Evolutionary conservation across 2,797 vertebrate genomes (phyloP), one percentile per base, ranked within the genome.

Genomic region (Hyperoplus lanceolatus): DNA sequence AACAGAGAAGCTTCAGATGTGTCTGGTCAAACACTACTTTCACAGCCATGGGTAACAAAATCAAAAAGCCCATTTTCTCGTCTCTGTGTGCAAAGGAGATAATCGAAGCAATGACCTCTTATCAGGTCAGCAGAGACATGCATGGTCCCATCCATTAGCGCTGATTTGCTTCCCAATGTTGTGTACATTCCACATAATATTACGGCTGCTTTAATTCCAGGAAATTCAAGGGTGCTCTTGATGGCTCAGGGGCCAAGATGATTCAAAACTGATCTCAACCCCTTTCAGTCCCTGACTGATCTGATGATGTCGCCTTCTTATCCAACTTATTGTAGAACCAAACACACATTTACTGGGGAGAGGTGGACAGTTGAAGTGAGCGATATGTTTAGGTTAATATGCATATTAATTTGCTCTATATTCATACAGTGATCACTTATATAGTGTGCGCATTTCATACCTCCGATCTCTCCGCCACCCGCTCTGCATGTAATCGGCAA

Each of bases 31-130:
- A 85, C 76, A 77, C 80, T 81, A 85, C 46, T 76, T 84, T 76
- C 70, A 75, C 79, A 80, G 75, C 70, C 63, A 72, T 53, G 70
- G 58, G 64, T 88, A 79, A 79, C 72, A 75, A 87, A 84, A 87
- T 83, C 66, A 83, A 86, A 91, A 81, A 71, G 75, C 6, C 71
- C 79, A 80, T 87, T 90, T 86, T 77, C 86, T 80, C 61, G 71
- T 84, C 81, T 73, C 21, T 54, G 58, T 65, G 43, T 65, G 64
- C 2, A 6, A 41, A 50, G 67, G 18, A 62, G 36, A 54, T 67
- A 62, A 84, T 85, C 74, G 81, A 81, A 81, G 67, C 57, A 45
- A 29, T 63, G 73, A 80, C 54, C 66, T 73, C 53, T 78, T 51
- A 43, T 36, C 70, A 78, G 76, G 85, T 87, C 85, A 76, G 70